Conservation (phyloP, 2,888 invertebrate genomes). For the Parnassius mnemosyne region DNA sequence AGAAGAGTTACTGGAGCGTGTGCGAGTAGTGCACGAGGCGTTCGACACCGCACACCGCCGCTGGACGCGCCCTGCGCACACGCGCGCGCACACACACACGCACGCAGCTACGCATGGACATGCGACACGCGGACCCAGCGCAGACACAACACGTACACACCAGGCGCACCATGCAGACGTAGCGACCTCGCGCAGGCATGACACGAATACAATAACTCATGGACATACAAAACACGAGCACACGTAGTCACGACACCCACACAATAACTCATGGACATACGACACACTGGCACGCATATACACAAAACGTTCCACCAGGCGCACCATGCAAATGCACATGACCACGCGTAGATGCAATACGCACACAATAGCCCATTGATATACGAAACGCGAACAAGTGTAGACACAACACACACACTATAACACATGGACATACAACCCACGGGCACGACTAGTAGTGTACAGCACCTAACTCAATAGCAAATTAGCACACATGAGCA, state of each 20-base stretch:
- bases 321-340: too few species aligned
- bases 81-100: constrained; percentile 4
- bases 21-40: constrained; percentile 50
- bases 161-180: too few species aligned
- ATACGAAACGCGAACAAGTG: constrained; percentile 30
- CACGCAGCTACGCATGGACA: background rate
- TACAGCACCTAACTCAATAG: too few species aligned
- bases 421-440: background rate
- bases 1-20: constrained; percentile 44
- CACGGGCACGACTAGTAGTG: background rate
- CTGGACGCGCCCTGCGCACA: constrained; percentile 40
- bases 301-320: too few species aligned
- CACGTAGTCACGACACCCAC: background rate
- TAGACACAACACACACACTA: constrained; percentile 30
- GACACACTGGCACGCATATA: too few species aligned
- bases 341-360: too few species aligned
- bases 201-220: background rate
- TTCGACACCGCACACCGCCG: constrained; percentile 46
- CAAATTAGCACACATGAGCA: too few species aligned
- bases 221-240: background rate
- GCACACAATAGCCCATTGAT: too few species aligned
- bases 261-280: too few species aligned
- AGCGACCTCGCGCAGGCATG: too few species aligned
- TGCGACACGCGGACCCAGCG: too few species aligned
- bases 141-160: too few species aligned